These are phyloP conservation scores for Aelia acuminata DNA, from an alignment of 2,888 invertebrate genomes.

Conservation along the genomic window DNA sequence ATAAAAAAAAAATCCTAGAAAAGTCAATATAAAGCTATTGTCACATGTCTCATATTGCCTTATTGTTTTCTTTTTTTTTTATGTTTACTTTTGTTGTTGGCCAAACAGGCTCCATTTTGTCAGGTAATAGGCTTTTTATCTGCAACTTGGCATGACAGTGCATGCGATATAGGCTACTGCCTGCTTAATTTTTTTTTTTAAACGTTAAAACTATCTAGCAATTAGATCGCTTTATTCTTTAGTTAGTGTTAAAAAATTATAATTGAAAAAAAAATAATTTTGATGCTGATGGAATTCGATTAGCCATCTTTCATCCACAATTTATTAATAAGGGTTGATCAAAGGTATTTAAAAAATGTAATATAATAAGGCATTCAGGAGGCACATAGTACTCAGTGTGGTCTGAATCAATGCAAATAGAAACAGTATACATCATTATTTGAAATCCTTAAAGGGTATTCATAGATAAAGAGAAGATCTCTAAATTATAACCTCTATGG, in stretches of 20 bases:
- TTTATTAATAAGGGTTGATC: neutral
- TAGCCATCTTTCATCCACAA: neutral
- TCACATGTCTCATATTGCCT: conserved; percentile 65
- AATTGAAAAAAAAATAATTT: neutral
- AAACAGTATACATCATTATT: no score
- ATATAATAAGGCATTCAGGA: no score
- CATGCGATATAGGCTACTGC: conserved; percentile 10
- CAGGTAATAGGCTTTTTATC: conserved; percentile 75
- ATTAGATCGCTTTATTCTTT: conserved; percentile 57
- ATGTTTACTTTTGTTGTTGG: conserved; percentile 66
- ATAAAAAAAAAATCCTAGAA: conserved; percentile 38
- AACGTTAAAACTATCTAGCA: neutral
- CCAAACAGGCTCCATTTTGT: conserved; percentile 76
- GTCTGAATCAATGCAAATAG: no score
- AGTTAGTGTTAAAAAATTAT: neutral
- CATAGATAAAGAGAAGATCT: no score
- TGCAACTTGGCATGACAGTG: conserved; percentile 52
- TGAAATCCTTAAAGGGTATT: no score
- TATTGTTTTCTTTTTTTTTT: conserved; percentile 53
- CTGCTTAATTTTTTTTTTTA: conserved; percentile 11
- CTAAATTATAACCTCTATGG: no score
- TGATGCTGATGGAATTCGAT: neutral
- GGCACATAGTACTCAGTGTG: no score
- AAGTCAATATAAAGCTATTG: conserved; percentile 51
- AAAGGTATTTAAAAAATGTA: neutral